Conservation (phyloP, 1,140 invertebrate genomes). For the Achroia grisella region DNA sequence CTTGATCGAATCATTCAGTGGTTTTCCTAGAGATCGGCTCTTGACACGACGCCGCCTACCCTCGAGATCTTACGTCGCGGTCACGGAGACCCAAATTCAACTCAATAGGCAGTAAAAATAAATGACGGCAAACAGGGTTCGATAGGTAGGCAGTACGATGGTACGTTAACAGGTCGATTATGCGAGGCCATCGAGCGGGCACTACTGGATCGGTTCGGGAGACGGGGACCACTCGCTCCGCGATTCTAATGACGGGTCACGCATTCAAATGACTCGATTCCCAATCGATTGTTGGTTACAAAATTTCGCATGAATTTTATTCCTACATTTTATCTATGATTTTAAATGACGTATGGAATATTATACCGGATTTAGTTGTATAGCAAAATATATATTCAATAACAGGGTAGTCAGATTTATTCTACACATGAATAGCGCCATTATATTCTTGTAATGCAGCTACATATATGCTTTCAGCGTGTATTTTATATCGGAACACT, state of each 20-base stretch:
- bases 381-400: too few species aligned
- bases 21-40: too few species aligned
- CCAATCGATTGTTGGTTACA: conserved; percentile 33
- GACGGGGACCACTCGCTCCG: conserved; percentile 23
- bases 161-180: conserved; percentile 62
- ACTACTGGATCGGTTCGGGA: conserved; percentile 24
- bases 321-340: conserved; percentile 6
- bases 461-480: conserved; percentile 11
- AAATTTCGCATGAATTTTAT: conserved; percentile 22
- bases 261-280: conserved; percentile 64
- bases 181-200: conserved; percentile 46
- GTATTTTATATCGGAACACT: conserved; percentile 17
- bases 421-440: conserved; percentile 20
- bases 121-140: conserved; percentile 22
- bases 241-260: conserved; percentile 59
- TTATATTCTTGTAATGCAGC: conserved; percentile 12
- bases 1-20: too few species aligned
- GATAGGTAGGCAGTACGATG: conserved; percentile 22
- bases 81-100: conserved; percentile 14
- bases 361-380: too few species aligned
- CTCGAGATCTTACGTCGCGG: neutral
- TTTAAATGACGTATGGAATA: too few species aligned
- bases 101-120: conserved; percentile 27
- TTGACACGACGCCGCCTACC: conserved; percentile 5
- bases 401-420: conserved; percentile 13